phyloP scores from a whole-genome alignment of 2,797 vertebrate genomes.

The Mus caroli region DNA sequence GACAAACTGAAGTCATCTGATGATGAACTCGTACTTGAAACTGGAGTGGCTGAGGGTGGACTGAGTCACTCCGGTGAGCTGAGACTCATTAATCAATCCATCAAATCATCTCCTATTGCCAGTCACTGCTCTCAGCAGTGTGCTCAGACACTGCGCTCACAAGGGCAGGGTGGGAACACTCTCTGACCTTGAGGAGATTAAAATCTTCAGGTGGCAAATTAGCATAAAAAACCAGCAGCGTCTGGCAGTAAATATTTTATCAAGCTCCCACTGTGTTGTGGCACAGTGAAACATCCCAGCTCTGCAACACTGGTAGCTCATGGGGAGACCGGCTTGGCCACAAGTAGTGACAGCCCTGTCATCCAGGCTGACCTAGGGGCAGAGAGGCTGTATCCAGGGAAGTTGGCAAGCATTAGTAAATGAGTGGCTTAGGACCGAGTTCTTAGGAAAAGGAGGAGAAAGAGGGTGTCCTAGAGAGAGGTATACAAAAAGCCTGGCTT shows the following conservation, averaged over 20 bases:
- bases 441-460: constrained; percentile 6
- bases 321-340: not conserved
- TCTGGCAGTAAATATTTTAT: not conserved
- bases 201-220: constrained; percentile 36
- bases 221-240: not conserved
- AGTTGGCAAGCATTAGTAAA: not conserved
- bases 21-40: constrained; percentile 79
- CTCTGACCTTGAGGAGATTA: constrained; percentile 61
- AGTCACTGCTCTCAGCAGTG: constrained; percentile 26
- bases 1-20: constrained; percentile 79
- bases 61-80: constrained; percentile 76
- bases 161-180: not conserved
- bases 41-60: constrained; percentile 44
- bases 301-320: not conserved
- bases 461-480: constrained; percentile 15
- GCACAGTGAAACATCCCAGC: not conserved
- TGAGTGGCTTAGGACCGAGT: not conserved
- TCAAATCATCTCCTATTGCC: constrained; percentile 6
- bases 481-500: not conserved
- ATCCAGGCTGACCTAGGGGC: not conserved
- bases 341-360: not conserved
- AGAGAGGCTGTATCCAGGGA: not conserved
- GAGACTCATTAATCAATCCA: constrained; percentile 4
- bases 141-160: not conserved
- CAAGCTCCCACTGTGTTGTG: not conserved